A percentile compares a stretch with the other conserved stretches of the same genome.
Conservation (phyloP, 1,140 invertebrate genomes). For the Sycophila sp. region DNA sequence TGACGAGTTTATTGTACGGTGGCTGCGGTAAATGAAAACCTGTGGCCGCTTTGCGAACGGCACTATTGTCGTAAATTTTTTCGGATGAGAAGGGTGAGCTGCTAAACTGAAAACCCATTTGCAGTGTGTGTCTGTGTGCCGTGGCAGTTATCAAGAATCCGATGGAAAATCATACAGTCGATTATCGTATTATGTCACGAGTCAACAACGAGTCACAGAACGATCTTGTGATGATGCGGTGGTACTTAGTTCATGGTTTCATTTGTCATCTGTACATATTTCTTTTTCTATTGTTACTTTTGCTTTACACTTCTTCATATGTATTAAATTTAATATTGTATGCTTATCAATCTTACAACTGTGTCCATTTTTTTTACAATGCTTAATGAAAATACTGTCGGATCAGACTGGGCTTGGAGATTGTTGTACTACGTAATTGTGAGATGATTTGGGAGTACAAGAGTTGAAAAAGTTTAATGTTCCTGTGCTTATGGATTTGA, state of each 20-base stretch:
- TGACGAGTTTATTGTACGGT: not conserved
- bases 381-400: slow-evolving; percentile 36
- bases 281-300: slow-evolving; percentile 29
- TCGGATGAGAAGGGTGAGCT: slow-evolving; percentile 7
- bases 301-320: slow-evolving; percentile 20
- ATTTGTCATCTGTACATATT: slow-evolving; percentile 24
- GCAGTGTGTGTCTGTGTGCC: not conserved
- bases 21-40: slow-evolving; percentile 30
- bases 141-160: slow-evolving; percentile 34
- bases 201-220: slow-evolving; percentile 42
- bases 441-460: slow-evolving; percentile 10
- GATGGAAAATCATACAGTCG: slow-evolving; percentile 37
- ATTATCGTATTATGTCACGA: slow-evolving; percentile 38
- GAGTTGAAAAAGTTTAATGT: not conserved
- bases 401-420: slow-evolving; percentile 40
- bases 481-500: slow-evolving; percentile 9
- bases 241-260: slow-evolving; percentile 15
- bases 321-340: slow-evolving; percentile 31
- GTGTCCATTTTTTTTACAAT: slow-evolving; percentile 28
- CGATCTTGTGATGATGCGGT: slow-evolving; percentile 37
- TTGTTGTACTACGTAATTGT: slow-evolving; percentile 30
- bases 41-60: not conserved
- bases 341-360: slow-evolving; percentile 36
- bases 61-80: slow-evolving; percentile 28
- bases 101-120: slow-evolving; percentile 33